Evolutionary conservation across 2,888 invertebrate genomes (phyloP), one percentile per base, ranked within the genome.

Genomic region (Bombyx huttoni): DNA sequence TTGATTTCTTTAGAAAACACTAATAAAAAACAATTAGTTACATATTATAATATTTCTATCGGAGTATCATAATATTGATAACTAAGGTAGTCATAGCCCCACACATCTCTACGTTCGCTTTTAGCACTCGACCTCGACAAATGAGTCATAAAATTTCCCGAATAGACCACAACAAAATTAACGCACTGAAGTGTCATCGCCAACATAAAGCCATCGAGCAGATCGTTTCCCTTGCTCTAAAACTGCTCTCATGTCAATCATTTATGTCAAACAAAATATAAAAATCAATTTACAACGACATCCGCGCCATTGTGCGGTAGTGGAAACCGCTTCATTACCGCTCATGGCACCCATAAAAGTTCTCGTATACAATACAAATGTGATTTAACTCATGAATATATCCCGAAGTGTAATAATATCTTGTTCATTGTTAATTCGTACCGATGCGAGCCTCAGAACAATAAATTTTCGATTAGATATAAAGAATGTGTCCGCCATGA

Each of bases 251-350:
- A 79, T 79, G 86, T 89, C 88, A 87, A 88, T 89, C 86, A 86
- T 78, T 78, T 73, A 74, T 65, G 89, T 89, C 88, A 89, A 89
- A 89, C 89, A 88, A 88, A 88, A 74, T 82, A 86, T 88, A 84
- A 88, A 88, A 88, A 80, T 80, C 77, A 83, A 87, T 87, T 86
- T 79, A 81, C 75, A 71, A 64, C 69, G 60, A 68, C 73, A 77
- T 76, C 72, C 64, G 67, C 60, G 64, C 74, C 64, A 78, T 84
- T 80, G 82, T 84, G 82, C 62, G 76, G 74, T 65, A 67, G 70
- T 69, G 70, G 64, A 75, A 78, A 86, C 71, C 68, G 76, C 87
- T 88, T 85, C 87, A 89, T 87, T 87, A 84, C 76, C 68, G 76
- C 78, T 78, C 71, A 67, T 63, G 63, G 67, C 60, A 64, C 64